A percentile compares a stretch with the other conserved stretches of the same genome.
Evolutionary conservation across 92 coral and sea anemone species (phyloP).

Genomic region (Porites cylindrica): DNA sequence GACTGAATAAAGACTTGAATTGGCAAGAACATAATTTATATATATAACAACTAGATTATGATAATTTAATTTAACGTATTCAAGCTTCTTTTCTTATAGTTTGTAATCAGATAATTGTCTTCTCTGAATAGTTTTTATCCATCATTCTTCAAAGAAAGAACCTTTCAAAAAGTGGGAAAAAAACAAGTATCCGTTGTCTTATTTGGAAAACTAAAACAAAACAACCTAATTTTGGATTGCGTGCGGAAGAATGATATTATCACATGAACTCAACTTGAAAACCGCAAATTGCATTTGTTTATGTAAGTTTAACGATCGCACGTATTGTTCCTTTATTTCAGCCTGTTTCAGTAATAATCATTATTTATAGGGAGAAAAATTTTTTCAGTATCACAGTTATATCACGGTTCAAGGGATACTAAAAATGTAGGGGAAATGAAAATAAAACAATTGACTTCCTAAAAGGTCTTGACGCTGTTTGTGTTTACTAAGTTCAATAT

Average conservation of each 20-base stretch:
- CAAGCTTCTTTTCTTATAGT: not conserved
- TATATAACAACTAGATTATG: constrained; percentile 43
- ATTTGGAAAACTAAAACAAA: constrained; percentile 4
- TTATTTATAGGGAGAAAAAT: constrained; percentile 20
- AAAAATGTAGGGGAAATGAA: constrained; percentile 15
- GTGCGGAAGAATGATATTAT: constrained; percentile 43
- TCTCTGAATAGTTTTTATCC: not conserved
- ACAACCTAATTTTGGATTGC: constrained; percentile 41
- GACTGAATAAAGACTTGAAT: constrained; percentile 39
- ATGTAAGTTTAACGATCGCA: constrained; percentile 50
- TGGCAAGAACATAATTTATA: constrained; percentile 51
- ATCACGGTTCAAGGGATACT: constrained; percentile 25
- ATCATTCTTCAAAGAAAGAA: not conserved
- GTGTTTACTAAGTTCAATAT: constrained; percentile 42
- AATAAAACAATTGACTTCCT: constrained; percentile 7
- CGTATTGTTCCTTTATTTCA: constrained; percentile 44
- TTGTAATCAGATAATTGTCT: constrained; percentile 21
- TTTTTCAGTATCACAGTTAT: not conserved
- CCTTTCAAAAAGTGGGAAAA: not conserved
- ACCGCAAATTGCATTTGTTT: constrained; percentile 60
- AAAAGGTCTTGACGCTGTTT: constrained; percentile 36
- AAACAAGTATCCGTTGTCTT: not conserved
- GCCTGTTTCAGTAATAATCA: constrained; percentile 22
- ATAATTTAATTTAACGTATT: constrained; percentile 51
- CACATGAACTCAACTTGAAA: constrained; percentile 37